phyloP scores from a whole-genome alignment of 64 coral and sea anemone genomes.

The Stichodactyla mertensii region DNA sequence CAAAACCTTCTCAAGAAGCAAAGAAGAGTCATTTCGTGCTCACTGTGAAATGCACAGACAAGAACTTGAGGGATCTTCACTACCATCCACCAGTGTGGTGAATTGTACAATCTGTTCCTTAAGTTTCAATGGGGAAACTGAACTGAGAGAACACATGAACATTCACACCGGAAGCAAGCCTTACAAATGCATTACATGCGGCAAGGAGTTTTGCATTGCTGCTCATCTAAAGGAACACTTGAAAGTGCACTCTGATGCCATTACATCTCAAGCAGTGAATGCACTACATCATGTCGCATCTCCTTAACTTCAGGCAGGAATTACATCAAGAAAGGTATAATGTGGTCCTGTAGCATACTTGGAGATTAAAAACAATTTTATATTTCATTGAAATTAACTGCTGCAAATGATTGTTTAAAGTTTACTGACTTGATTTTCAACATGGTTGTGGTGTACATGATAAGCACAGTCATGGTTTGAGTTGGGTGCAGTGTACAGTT shows the following conservation, averaged over 20 bases:
- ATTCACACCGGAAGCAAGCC: slow-evolving; percentile 72
- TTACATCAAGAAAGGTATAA: not conserved
- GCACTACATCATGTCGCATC: no score
- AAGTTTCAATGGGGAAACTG: slow-evolving; percentile 45
- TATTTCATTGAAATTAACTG: no score
- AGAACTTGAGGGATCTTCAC: slow-evolving; percentile 1
- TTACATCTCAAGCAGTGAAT: not conserved
- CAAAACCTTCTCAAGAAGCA: slow-evolving; percentile 61
- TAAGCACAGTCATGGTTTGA: no score
- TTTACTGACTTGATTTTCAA: no score
- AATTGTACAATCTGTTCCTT: slow-evolving; percentile 79
- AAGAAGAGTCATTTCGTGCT: slow-evolving; percentile 53
- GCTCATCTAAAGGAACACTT: slow-evolving; percentile 74
- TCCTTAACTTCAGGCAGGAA: not conserved
- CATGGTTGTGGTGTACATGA: no score
- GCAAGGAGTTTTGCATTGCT: slow-evolving; percentile 83
- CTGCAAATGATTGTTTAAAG: no score
- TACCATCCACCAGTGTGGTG: slow-evolving; percentile 12
- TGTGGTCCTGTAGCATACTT: no score
- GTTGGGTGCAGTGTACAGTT: no score
- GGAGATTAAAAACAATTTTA: no score
- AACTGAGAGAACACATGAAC: slow-evolving; percentile 89
- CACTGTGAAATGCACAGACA: slow-evolving; percentile 58
- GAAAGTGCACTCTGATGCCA: slow-evolving; percentile 44
- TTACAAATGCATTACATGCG: slow-evolving; percentile 70